A percentile compares a stretch with the other conserved stretches of the same genome.
Conservation (phyloP, 2,797 vertebrate species). For the Danio jaintianensis region DNA sequence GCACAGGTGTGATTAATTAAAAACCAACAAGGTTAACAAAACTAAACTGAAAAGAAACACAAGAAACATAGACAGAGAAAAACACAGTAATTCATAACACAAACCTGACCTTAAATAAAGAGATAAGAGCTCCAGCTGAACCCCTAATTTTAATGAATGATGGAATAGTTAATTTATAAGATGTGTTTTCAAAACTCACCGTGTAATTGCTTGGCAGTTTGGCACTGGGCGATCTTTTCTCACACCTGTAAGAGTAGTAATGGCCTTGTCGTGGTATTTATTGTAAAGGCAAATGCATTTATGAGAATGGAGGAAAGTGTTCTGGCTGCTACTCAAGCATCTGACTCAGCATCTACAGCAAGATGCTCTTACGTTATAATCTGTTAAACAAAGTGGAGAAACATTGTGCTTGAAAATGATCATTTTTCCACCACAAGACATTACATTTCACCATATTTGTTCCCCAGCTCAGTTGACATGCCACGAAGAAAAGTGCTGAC, state of each 20-base stretch:
- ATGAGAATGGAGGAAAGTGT: not conserved
- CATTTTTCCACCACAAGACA: not conserved
- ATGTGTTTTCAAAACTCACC: not conserved
- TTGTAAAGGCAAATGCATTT: slow-evolving; percentile 11
- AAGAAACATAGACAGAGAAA: too few relatives aligned
- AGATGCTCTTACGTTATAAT: not conserved
- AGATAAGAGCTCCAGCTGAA: too few relatives aligned
- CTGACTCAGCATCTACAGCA: slow-evolving; percentile 20
- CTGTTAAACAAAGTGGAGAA: slow-evolving; percentile 3
- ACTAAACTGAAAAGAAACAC: too few relatives aligned
- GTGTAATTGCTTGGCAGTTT: not conserved
- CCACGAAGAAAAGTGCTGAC: slow-evolving; percentile 41
- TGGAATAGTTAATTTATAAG: too few relatives aligned
- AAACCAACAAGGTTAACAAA: too few relatives aligned
- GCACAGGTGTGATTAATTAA: too few relatives aligned
- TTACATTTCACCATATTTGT: not conserved
- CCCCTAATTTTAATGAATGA: too few relatives aligned
- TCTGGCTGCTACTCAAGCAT: not conserved
- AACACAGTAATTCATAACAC: too few relatives aligned
- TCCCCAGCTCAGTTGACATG: not conserved
- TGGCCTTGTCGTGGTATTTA: slow-evolving; percentile 1
- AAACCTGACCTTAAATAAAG: too few relatives aligned
- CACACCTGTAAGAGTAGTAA: not conserved
- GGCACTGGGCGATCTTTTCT: not conserved
- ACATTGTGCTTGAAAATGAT: not conserved